Conservation (phyloP, 2,113 vertebrate genomes). For the Callipepla californica region DNA sequence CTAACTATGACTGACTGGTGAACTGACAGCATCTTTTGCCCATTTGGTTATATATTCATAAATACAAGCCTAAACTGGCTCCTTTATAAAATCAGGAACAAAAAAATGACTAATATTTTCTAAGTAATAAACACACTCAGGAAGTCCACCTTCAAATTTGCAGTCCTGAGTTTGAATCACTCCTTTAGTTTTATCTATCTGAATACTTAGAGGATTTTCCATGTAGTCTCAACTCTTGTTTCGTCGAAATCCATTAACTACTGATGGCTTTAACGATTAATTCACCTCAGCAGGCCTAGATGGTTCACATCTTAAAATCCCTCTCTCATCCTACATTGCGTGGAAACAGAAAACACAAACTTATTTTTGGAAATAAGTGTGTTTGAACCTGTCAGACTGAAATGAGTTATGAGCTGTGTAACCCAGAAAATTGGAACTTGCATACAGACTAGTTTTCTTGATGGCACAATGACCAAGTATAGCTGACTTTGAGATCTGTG, state of each 20-base stretch:
- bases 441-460: background rate
- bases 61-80: background rate
- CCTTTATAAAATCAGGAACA: background rate
- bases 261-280: background rate
- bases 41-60: background rate
- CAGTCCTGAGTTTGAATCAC: background rate
- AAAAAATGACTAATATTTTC: background rate
- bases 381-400: background rate
- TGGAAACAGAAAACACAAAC: background rate
- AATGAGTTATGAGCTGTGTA: background rate
- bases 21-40: background rate
- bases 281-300: background rate
- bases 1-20: background rate
- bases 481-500: background rate
- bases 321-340: background rate
- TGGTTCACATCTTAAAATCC: background rate
- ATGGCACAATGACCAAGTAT: background rate
- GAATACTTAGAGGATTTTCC: background rate
- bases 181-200: background rate
- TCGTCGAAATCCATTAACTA: background rate
- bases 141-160: background rate
- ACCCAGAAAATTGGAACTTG: background rate
- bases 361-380: background rate
- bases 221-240: background rate
- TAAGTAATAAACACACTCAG: background rate